A percentile compares a stretch with the other conserved stretches of the same genome.
These are phyloP conservation scores for Sebastes umbrosus DNA, from an alignment of 2,797 vertebrate genomes.

Conservation along the genomic window DNA sequence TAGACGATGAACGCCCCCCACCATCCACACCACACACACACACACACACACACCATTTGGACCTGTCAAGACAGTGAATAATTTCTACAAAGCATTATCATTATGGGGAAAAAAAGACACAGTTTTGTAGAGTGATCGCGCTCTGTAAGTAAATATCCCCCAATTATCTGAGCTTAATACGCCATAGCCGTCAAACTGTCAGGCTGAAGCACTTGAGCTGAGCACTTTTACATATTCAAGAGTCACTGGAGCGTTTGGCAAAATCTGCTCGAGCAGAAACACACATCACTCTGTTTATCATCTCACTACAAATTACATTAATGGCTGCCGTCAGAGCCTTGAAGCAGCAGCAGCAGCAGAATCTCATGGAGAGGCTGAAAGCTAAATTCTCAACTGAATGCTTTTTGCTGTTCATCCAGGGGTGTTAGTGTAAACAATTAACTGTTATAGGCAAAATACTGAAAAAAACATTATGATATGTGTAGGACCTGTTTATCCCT, in stretches of 20 bases:
- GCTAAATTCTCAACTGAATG: constrained; percentile 43
- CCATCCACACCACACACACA: background rate
- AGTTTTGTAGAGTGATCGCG: constrained; percentile 68
- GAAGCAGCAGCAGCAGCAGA: constrained; percentile 43
- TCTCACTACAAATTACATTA: constrained; percentile 83
- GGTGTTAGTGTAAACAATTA: constrained; percentile 43
- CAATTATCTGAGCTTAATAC: constrained; percentile 80
- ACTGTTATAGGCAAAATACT: constrained; percentile 16
- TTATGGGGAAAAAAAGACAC: constrained; percentile 57
- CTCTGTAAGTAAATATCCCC: constrained; percentile 80
- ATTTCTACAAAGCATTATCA: constrained; percentile 70
- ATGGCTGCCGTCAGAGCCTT: constrained; percentile 74
- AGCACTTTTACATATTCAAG: constrained; percentile 82
- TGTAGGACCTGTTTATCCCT: constrained; percentile 1
- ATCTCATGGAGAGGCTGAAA: constrained; percentile 25
- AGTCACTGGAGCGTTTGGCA: constrained; percentile 79
- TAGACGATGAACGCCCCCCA: background rate
- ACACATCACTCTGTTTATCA: constrained; percentile 81
- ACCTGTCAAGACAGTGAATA: constrained; percentile 64
- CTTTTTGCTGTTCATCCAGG: constrained; percentile 44
- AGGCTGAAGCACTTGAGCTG: constrained; percentile 66
- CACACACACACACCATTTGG: constrained; percentile 37
- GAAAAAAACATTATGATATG: background rate
- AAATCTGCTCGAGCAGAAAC: constrained; percentile 81
- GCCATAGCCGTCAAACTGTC: constrained; percentile 78